Conservation (phyloP, 2,113 vertebrate species). For the Lampris incognitus region DNA sequence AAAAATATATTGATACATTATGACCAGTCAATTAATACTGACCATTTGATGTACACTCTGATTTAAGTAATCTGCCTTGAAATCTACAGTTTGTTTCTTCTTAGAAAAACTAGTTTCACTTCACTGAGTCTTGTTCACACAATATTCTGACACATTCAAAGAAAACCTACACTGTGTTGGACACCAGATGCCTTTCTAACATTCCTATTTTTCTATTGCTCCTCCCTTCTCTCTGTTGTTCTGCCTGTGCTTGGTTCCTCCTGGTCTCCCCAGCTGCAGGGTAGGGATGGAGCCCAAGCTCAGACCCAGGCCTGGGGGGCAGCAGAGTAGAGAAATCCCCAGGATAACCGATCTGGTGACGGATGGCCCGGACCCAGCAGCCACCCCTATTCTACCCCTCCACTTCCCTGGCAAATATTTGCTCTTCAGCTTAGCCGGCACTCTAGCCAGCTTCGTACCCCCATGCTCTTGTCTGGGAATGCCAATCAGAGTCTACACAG, state of each 20-base stretch:
- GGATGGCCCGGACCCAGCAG: constrained; percentile 84
- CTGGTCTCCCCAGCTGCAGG: constrained; percentile 89
- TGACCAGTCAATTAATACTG: too few species aligned
- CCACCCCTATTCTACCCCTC: constrained; percentile 85
- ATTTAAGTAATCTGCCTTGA: too few species aligned
- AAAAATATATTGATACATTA: background rate
- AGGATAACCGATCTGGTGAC: constrained; percentile 98
- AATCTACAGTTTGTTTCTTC: too few species aligned
- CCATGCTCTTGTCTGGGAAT: constrained; percentile 82
- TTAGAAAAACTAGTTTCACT: too few species aligned
- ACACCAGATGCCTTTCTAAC: constrained; percentile 97
- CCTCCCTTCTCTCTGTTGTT: constrained; percentile 66
- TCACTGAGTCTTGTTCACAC: too few species aligned
- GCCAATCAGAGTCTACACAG: constrained; percentile 82
- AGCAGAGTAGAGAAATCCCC: constrained; percentile 87
- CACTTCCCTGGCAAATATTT: constrained; percentile 96
- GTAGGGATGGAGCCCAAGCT: constrained; percentile 83
- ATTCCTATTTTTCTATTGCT: constrained; percentile 71
- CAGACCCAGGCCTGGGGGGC: constrained; percentile 67
- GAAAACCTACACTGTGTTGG: constrained; percentile 2
- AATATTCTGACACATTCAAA: too few species aligned
- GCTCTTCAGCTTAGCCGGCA: constrained; percentile 86
- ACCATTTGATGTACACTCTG: too few species aligned
- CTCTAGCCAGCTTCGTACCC: constrained; percentile 78
- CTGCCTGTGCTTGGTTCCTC: constrained; percentile 65